These are phyloP conservation scores for Dreissena polymorpha DNA, from an alignment of 1,140 invertebrate species.

Conservation along the genomic window DNA sequence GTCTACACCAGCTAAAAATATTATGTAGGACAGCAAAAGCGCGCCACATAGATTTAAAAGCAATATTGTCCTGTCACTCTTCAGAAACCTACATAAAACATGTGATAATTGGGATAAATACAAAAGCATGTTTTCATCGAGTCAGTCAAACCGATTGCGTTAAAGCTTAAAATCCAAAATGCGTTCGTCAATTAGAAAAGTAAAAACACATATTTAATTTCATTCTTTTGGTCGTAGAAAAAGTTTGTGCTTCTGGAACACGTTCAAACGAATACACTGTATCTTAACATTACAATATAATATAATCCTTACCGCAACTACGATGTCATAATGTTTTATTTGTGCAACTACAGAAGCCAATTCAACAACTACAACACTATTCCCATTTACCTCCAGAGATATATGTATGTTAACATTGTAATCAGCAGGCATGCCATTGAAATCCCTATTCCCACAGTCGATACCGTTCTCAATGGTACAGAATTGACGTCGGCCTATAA, in stretches of 20 bases:
- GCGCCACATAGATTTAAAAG: slow-evolving; percentile 65
- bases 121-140: background rate
- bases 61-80: slow-evolving; percentile 54
- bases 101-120: background rate
- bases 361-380: background rate
- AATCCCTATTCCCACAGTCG: slow-evolving; percentile 59
- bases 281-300: no score
- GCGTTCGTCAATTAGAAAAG: no score
- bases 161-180: no score
- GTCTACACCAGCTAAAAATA: slow-evolving; percentile 64
- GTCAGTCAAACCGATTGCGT: no score
- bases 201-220: no score
- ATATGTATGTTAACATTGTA: slow-evolving; percentile 51
- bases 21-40: slow-evolving; percentile 60
- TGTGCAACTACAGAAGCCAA: background rate
- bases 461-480: slow-evolving; percentile 64
- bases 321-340: no score
- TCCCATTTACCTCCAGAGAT: slow-evolving; percentile 58
- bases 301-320: no score
- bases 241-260: no score
- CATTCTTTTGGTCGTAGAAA: no score
- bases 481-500: slow-evolving; percentile 50
- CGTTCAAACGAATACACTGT: no score
- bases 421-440: slow-evolving; percentile 60
- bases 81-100: slow-evolving; percentile 44